These are phyloP conservation scores for Bufo gargarizans DNA, from an alignment of 2,113 vertebrate species.

Conservation along the genomic window DNA sequence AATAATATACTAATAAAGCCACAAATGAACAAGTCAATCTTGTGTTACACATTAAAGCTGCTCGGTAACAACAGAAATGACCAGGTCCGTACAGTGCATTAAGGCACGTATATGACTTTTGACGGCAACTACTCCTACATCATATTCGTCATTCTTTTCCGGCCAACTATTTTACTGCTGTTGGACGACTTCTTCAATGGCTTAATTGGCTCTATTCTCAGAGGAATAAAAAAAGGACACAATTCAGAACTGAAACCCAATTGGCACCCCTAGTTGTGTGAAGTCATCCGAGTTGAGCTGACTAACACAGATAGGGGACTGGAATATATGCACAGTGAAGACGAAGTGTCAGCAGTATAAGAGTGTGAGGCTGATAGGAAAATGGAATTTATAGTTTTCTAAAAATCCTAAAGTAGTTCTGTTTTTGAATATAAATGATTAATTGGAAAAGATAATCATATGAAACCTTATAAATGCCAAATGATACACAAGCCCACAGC, in stretches of 20 bases:
- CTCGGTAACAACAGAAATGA: not conserved
- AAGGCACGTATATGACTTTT: constrained; percentile 12
- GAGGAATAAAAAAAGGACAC: constrained; percentile 27
- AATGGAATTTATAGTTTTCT: not conserved
- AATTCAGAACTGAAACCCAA: constrained; percentile 2
- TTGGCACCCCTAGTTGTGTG: constrained; percentile 20
- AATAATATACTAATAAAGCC: not conserved
- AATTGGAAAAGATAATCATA: constrained; percentile 20
- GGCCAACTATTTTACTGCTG: constrained; percentile 24
- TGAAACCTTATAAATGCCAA: constrained; percentile 42
- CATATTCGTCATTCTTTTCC: constrained; percentile 13
- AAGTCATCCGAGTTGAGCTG: constrained; percentile 21
- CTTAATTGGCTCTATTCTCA: constrained; percentile 29
- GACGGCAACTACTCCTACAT: constrained; percentile 23
- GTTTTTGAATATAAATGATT: constrained; percentile 10
- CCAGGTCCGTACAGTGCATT: not conserved
- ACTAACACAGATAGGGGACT: constrained; percentile 16
- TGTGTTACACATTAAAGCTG: not conserved
- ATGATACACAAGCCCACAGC: constrained; percentile 41
- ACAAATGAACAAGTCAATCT: not conserved
- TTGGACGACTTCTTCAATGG: constrained; percentile 30
- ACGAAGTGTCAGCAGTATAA: constrained; percentile 23
- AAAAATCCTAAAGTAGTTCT: not conserved
- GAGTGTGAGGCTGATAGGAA: not conserved
- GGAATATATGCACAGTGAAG: not conserved